Base-by-base conservation (phyloP, 2,888 invertebrate genomes). In the Drosophila imparisetae region DNA sequence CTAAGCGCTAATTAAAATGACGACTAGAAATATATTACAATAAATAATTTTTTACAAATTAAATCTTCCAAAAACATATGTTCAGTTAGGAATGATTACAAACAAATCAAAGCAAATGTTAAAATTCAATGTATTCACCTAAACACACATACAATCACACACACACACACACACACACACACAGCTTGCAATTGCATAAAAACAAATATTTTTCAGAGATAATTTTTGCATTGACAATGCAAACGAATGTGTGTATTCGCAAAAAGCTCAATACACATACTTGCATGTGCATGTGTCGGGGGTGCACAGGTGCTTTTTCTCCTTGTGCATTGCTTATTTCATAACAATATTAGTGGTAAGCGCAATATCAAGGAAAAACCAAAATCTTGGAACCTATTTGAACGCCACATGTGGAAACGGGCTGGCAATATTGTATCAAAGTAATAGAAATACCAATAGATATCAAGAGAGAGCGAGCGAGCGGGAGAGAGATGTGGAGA, bases 381-480 rank as follows among this genome's bases (percentile, higher is more conserved):
- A 57, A 65, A 55, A 21, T 57, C 15, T 64, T 82, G 62, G 67
- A 66, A 54, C 69, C 54, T 80, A 54, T 75, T 83, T 38, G 57
- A 66, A 66, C 45, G 66, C 48, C 74, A 58, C 61, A 62, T 61
- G 87, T 57, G 48, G 8, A 66, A 83, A 49, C 48, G 61, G 61
- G 81, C 77, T 24, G 59, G 58, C 80, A 65, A 49, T 75, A 82
- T 34, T 65, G 45, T 45, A 64, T 45, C 63, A 66, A 36, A 52
- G 38, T 66, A 66, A 64, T 65, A 50, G 32, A 80, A 54, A 69
- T 68, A 75, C 64, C 70, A 55, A 83, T 70, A 70, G 59, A 70
- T 70, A 55, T 30, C 49, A 29, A 67, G 21, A 55, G 60, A 57
- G 75, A 60, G 66, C 11, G 62, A 55, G 18, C 50, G 27, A 48